phyloP scores from a whole-genome alignment of 1,140 invertebrate genomes.

The Drosophila subobscura region DNA sequence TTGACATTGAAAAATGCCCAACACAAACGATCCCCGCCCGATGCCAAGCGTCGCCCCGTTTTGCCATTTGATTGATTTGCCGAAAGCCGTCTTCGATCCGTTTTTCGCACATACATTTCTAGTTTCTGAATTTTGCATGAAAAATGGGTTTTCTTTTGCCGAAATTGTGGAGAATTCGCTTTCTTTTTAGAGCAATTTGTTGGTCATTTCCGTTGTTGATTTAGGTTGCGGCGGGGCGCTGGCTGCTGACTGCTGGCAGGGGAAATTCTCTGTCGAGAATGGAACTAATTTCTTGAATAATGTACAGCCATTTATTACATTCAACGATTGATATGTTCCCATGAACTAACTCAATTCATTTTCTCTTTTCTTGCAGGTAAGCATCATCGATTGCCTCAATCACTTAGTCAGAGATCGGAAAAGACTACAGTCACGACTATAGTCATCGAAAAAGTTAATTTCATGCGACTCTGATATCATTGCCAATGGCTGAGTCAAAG shows the following conservation, averaged over 20 bases:
- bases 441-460: conserved; percentile 37
- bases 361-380: conserved; percentile 60
- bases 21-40: conserved; percentile 26
- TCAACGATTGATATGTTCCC: conserved; percentile 15
- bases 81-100: conserved; percentile 56
- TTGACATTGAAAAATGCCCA: conserved; percentile 34
- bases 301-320: conserved; percentile 44
- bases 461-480: conserved; percentile 51
- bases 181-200: conserved; percentile 64
- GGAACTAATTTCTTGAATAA: conserved; percentile 36
- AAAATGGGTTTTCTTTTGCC: conserved; percentile 41
- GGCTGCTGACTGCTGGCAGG: conserved; percentile 30
- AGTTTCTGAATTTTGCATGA: conserved; percentile 44
- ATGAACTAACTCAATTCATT: conserved; percentile 20
- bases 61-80: conserved; percentile 70
- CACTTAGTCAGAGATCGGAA: conserved; percentile 30
- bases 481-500: conserved; percentile 54
- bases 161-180: conserved; percentile 35
- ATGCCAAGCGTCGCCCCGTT: conserved; percentile 2
- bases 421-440: conserved; percentile 2
- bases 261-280: conserved; percentile 33
- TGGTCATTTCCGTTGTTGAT: conserved; percentile 74
- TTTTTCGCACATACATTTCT: conserved; percentile 47
- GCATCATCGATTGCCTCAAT: conserved; percentile 49
- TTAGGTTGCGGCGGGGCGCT: conserved; percentile 50